Base-by-base conservation (phyloP, 1,140 invertebrate species). In the Listronotus oregonensis region DNA sequence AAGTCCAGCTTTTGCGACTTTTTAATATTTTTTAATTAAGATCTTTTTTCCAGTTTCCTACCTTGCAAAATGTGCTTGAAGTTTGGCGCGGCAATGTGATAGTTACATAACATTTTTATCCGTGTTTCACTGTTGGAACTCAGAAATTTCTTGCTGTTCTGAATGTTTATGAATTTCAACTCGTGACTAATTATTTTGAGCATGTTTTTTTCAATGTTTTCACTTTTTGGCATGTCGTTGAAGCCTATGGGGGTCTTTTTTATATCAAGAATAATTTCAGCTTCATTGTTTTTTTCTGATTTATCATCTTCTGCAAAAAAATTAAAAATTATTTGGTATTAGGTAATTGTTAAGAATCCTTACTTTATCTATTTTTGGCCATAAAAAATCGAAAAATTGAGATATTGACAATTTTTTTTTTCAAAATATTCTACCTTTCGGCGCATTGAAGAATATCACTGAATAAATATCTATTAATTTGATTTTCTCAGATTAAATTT, bases 81-180 rank as follows among this genome's bases (percentile, higher is more conserved):
- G 15, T 15, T 55, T 54, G 11, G 50, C 40, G 37, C 51, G 32
- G 61, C 61, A 14, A 49, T 46, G 32, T 64, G 52, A 21, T 64
- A 57, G 2, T 55, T 39, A 17, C 11, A 49, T 14, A 52, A 43
- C 62, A 64, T 47, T 42, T 64, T 64, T 6, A 64, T 40, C 11
- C 62, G 14, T 0, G 39, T 57, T 14, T 46, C 31, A 32, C 21
- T 56, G 31, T 43, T 31, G 4, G 52, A 42, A 6, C 8, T 51
- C 32, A 64, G 34, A 57, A 54, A 64, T 15, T 64, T 47, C 10
- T 57, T 40, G 17, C 62, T 64, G 34, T 57, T 64, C 11, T 64
- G 62, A 4, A 64, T 50, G 39, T 57, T 64, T 9, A 64, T 39
- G 49, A 15, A 49, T 39, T 49, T 40, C 11, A 52, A 32, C n/a